Evolutionary conservation across 2,797 vertebrate genomes (phyloP).

Genomic region (Ibycter americanus): DNA sequence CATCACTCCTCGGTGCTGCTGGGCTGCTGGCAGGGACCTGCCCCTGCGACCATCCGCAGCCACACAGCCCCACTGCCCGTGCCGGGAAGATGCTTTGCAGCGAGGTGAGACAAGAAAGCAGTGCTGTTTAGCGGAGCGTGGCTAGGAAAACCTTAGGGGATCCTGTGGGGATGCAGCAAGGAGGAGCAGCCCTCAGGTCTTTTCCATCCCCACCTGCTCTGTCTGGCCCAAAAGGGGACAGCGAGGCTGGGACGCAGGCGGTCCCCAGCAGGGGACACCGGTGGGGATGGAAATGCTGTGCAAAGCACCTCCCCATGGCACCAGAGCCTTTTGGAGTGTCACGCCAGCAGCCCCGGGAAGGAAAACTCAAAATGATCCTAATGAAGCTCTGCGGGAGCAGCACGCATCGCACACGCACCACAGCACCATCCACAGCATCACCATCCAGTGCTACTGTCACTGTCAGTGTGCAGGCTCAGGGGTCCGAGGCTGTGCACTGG

Average conservation of each 20-base stretch:
- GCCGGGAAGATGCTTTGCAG: not conserved
- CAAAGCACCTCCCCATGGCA: not conserved
- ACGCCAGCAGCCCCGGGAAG: rapidly evolving
- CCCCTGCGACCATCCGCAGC: rapidly evolving
- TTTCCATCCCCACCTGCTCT: not conserved
- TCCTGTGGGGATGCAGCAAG: rapidly evolving
- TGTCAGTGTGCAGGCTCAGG: rapidly evolving
- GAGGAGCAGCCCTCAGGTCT: not conserved
- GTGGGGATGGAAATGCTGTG: not conserved
- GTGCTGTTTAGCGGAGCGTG: rapidly evolving
- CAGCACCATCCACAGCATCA: not conserved
- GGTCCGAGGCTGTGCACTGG: rapidly evolving
- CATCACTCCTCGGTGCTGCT: rapidly evolving
- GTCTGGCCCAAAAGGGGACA: not conserved
- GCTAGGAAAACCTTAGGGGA: not conserved
- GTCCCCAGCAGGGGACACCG: not conserved
- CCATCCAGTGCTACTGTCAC: not conserved
- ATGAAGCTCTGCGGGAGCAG: not conserved
- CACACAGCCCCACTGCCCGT: rapidly evolving
- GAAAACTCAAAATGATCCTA: not conserved
- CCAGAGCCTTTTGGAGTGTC: not conserved
- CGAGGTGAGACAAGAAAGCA: not conserved
- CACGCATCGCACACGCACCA: rapidly evolving
- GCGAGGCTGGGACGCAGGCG: not conserved
- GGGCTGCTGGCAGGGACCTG: not conserved